A percentile compares a stretch with the other conserved stretches of the same genome.
Conservation (phyloP, 2,888 invertebrate species). For the Eristalis arbustorum region DNA sequence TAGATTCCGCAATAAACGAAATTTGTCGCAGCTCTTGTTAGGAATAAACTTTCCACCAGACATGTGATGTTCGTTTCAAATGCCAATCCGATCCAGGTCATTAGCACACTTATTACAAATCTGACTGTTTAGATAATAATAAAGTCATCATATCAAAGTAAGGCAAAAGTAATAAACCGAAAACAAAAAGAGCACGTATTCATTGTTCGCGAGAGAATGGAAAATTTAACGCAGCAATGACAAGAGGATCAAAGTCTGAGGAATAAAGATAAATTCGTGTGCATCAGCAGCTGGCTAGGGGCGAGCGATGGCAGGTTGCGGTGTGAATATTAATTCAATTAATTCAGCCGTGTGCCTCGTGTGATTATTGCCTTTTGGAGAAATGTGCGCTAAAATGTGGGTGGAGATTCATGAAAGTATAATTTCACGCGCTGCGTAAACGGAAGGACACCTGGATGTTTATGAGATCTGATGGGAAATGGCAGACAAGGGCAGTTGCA, state of each 20-base stretch:
- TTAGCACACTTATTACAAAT: conserved; percentile 9
- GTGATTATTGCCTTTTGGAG: neutral
- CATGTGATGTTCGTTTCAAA: neutral
- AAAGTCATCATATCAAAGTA: too few relatives aligned
- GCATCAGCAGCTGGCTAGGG: neutral
- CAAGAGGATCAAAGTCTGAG: conserved; percentile 7
- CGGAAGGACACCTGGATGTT: neutral
- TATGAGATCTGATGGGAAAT: neutral
- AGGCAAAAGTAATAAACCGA: neutral
- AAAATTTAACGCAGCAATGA: neutral
- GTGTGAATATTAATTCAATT: conserved; percentile 10
- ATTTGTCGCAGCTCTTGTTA: neutral
- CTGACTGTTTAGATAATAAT: neutral
- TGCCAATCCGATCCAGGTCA: neutral
- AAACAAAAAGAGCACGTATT: neutral
- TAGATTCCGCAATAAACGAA: neutral
- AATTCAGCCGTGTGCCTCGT: neutral
- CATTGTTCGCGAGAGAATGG: conserved; percentile 5
- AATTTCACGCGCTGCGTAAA: neutral
- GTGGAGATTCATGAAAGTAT: neutral
- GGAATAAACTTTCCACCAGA: neutral
- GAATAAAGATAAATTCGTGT: neutral
- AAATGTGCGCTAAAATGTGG: neutral
- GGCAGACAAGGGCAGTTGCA: too few relatives aligned
- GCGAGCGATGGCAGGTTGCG: neutral